Percentiles rank a stretch among this genome's conserved stretches.
Evolutionary conservation across 2,797 vertebrate species (phyloP).

Genomic region (Takifugu ocellatus): DNA sequence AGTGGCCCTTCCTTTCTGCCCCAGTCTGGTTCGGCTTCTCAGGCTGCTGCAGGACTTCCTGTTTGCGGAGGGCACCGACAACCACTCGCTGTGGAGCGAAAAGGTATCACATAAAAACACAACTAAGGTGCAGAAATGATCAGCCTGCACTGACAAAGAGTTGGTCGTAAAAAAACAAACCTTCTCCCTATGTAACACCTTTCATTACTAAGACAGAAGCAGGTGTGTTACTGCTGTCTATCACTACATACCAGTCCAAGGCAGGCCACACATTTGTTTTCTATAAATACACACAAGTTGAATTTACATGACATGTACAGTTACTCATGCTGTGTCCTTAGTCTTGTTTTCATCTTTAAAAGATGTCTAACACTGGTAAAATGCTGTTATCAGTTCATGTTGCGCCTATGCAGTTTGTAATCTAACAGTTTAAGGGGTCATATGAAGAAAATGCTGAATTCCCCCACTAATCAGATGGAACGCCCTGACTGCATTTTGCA

Average conservation of each 20-base stretch:
- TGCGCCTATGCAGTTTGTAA: too few species aligned
- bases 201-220: neutral
- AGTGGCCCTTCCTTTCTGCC: constrained; percentile 76
- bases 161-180: too few species aligned
- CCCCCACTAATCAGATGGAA: too few species aligned
- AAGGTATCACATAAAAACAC: constrained; percentile 77
- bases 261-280: constrained; percentile 8
- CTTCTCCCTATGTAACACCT: neutral
- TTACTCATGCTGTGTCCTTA: neutral
- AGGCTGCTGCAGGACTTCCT: constrained; percentile 95
- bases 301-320: constrained; percentile 1
- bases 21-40: constrained; percentile 87
- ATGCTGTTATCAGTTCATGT: too few species aligned
- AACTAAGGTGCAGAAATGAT: neutral
- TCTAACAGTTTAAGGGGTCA: too few species aligned
- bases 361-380: too few species aligned
- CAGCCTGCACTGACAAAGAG: too few species aligned
- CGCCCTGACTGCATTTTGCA: too few species aligned
- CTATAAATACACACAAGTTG: constrained; percentile 14
- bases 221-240: neutral
- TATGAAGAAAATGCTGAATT: too few species aligned
- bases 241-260: constrained; percentile 2
- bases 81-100: constrained; percentile 92
- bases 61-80: constrained; percentile 89
- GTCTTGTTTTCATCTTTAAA: too few species aligned